Conservation (phyloP, 2,113 vertebrate species). For the Nibea albiflora region DNA sequence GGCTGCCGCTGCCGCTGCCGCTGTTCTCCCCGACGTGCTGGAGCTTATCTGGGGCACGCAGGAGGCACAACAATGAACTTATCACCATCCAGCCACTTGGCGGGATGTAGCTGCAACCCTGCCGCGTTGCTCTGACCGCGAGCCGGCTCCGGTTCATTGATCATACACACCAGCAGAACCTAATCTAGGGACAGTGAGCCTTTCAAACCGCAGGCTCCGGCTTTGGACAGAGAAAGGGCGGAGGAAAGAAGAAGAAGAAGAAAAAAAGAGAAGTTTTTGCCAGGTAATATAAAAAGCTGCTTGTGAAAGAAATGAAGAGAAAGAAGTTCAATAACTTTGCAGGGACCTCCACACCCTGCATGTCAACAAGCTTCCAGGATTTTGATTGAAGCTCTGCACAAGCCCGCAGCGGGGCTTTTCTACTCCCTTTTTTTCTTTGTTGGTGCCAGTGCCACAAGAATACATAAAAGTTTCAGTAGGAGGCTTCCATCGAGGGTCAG, state of each 20-base stretch:
- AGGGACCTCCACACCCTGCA: constrained; percentile 70
- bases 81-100: constrained; percentile 72
- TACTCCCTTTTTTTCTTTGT: constrained; percentile 59
- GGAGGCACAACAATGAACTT: constrained; percentile 79
- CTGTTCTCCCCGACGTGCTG: constrained; percentile 41
- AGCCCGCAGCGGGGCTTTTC: constrained; percentile 66
- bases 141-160: constrained; percentile 71
- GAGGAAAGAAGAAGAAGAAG: constrained; percentile 13
- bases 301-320: constrained; percentile 37
- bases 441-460: constrained; percentile 67
- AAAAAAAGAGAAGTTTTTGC: constrained; percentile 43
- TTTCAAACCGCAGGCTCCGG: constrained; percentile 65
- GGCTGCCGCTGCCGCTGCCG: neutral
- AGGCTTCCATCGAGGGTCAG: constrained; percentile 55
- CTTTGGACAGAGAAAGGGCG: constrained; percentile 30
- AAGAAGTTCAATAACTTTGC: constrained; percentile 76
- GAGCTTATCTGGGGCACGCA: constrained; percentile 78
- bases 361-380: constrained; percentile 74
- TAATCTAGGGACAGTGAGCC: constrained; percentile 75
- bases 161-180: constrained; percentile 73
- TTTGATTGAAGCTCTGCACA: constrained; percentile 74
- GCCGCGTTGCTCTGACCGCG: constrained; percentile 52
- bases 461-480: constrained; percentile 66
- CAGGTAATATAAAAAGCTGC: constrained; percentile 70
- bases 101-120: constrained; percentile 67